phyloP scores from a whole-genome alignment of 2,888 invertebrate genomes.

The Petrolisthes manimaculis region DNA sequence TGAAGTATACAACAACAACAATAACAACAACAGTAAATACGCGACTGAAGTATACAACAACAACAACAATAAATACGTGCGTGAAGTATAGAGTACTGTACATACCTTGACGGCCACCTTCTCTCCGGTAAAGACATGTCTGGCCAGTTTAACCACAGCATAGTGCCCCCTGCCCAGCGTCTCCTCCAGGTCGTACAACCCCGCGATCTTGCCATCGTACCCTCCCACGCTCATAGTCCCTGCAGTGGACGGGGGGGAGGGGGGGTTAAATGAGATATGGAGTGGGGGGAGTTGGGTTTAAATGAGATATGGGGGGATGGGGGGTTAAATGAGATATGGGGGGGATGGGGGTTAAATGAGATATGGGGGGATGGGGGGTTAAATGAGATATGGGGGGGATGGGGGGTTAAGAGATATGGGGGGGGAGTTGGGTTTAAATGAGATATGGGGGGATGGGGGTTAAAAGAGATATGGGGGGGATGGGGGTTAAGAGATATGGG shows the following conservation, averaged over 20 bases:
- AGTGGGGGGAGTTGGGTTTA: not conserved
- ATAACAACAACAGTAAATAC: not conserved
- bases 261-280: not conserved
- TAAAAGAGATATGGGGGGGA: not conserved
- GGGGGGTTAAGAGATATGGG: not conserved
- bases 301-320: not conserved
- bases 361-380: not conserved
- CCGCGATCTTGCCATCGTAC: slow-evolving; percentile 88
- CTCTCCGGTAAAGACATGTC: slow-evolving; percentile 98
- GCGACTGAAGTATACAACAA: slow-evolving; percentile 14
- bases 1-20: slow-evolving; percentile 32
- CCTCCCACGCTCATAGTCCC: slow-evolving; percentile 64
- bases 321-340: not conserved
- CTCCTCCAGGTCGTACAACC: slow-evolving; percentile 96
- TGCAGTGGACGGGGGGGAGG: not conserved
- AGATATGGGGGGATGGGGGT: not conserved
- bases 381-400: not conserved
- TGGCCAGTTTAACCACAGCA: slow-evolving; percentile 96
- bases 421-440: too few species aligned
- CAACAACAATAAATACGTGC: not conserved
- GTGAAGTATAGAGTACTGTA: slow-evolving; percentile 12
- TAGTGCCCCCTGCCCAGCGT: slow-evolving; percentile 98
- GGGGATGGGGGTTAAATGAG: not conserved
- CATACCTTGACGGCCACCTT: slow-evolving; percentile 92
- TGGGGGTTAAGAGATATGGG: too few species aligned